Evolutionary conservation across 2,888 invertebrate species (phyloP).

Genomic region (Phymatocera aterrima): DNA sequence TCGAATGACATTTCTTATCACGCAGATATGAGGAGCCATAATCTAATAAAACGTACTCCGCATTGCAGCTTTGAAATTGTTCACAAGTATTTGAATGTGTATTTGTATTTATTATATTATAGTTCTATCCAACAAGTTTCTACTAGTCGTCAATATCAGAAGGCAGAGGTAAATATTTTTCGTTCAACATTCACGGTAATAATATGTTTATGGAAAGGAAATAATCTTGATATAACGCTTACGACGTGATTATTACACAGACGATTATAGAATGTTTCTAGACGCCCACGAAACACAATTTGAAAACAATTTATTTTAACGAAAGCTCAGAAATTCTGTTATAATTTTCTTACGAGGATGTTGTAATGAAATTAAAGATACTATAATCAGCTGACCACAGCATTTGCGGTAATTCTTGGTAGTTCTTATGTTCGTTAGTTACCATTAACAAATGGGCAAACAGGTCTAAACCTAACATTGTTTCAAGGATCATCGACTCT

Average conservation of each 20-base stretch:
- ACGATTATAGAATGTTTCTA: background rate
- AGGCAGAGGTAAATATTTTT: background rate
- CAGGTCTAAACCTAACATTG: background rate
- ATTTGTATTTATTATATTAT: no score
- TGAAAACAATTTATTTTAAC: constrained; percentile 11
- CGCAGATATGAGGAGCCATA: no score
- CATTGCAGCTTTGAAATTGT: background rate
- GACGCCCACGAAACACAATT: background rate
- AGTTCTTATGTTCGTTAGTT: background rate
- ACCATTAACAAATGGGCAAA: constrained; percentile 23
- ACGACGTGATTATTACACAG: background rate
- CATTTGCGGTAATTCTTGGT: constrained; percentile 9
- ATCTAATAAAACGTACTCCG: background rate
- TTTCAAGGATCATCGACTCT: background rate
- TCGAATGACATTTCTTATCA: no score
- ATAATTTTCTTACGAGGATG: background rate
- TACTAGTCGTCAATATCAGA: background rate
- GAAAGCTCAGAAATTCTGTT: background rate
- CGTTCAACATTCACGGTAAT: background rate
- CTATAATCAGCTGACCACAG: constrained; percentile 33
- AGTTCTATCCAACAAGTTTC: no score
- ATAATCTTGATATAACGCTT: background rate
- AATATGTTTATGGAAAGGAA: background rate
- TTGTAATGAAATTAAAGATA: constrained; percentile 29
- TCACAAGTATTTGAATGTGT: no score